A percentile compares a stretch with the other conserved stretches of the same genome.
These are phyloP conservation scores for Papilio glaucus DNA, from an alignment of 1,140 invertebrate species.

Conservation along the genomic window DNA sequence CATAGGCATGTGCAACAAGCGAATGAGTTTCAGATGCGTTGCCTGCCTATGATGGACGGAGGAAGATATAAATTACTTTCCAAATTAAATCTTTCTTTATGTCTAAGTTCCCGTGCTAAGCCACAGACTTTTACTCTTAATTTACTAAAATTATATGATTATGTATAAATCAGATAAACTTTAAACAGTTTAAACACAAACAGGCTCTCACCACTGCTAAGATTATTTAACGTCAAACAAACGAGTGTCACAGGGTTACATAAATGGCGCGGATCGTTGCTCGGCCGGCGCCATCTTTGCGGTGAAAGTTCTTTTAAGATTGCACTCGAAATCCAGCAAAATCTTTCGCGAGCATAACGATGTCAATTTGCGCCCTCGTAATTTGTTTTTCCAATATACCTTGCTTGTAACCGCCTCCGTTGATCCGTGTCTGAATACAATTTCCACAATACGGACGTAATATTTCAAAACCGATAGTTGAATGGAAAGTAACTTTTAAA, in stretches of 20 bases:
- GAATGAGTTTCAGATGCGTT: too few species aligned
- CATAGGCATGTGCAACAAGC: too few species aligned
- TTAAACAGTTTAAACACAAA: too few species aligned
- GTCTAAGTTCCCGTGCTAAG: too few species aligned
- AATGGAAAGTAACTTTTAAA: not conserved
- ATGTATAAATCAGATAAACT: too few species aligned
- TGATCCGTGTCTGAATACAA: not conserved
- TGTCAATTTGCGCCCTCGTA: constrained; percentile 27
- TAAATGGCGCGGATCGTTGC: constrained; percentile 14
- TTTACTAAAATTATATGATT: too few species aligned
- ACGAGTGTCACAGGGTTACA: constrained; percentile 23
- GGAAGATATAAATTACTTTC: too few species aligned
- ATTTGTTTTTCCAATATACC: constrained; percentile 29
- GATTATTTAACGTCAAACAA: not conserved
- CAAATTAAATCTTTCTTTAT: too few species aligned
- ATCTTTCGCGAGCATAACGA: constrained; percentile 31
- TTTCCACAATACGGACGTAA: constrained; percentile 8
- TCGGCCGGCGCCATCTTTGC: constrained; percentile 21
- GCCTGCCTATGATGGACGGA: too few species aligned
- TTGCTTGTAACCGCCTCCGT: not conserved
- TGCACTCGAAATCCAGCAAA: constrained; percentile 31
- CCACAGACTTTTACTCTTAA: too few species aligned
- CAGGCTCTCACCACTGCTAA: not conserved
- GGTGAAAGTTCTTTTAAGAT: constrained; percentile 34
- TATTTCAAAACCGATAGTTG: not conserved